Percentiles rank a stretch among this genome's conserved stretches.
These are phyloP conservation scores for Enhydra lutris DNA, from an alignment of 2,113 vertebrate genomes.

Conservation along the genomic window DNA sequence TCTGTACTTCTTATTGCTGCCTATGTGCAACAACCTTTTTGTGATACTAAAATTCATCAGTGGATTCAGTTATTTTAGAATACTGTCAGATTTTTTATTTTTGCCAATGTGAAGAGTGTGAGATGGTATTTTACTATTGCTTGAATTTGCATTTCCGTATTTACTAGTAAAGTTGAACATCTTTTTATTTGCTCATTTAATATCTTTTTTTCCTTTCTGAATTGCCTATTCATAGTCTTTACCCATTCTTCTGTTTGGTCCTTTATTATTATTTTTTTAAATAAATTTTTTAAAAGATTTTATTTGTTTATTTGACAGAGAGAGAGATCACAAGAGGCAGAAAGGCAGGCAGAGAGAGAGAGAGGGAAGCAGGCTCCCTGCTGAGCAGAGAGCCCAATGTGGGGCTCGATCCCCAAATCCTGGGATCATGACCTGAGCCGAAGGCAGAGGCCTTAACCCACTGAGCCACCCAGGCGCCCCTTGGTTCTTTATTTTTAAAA, in stretches of 20 bases:
- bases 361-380: too few species aligned
- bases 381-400: too few species aligned
- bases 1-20: not conserved
- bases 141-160: slow-evolving; percentile 13
- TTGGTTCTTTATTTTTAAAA: not conserved
- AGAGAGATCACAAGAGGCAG: too few species aligned
- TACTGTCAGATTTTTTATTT: not conserved
- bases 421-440: too few species aligned
- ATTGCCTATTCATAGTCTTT: not conserved
- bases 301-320: too few species aligned
- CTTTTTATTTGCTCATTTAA: slow-evolving; percentile 15
- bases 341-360: too few species aligned
- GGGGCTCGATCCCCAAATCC: too few species aligned
- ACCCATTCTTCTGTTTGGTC: not conserved
- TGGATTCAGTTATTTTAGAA: not conserved
- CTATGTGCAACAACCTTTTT: not conserved
- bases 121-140: not conserved
- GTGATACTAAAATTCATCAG: not conserved
- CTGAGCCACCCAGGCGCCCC: too few species aligned
- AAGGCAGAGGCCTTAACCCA: too few species aligned
- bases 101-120: not conserved
- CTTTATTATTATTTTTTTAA: too few species aligned
- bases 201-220: not conserved
- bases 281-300: too few species aligned
- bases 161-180: not conserved